These are phyloP conservation scores for Perodicticus potto DNA, from an alignment of 2,797 vertebrate species.

Conservation along the genomic window DNA sequence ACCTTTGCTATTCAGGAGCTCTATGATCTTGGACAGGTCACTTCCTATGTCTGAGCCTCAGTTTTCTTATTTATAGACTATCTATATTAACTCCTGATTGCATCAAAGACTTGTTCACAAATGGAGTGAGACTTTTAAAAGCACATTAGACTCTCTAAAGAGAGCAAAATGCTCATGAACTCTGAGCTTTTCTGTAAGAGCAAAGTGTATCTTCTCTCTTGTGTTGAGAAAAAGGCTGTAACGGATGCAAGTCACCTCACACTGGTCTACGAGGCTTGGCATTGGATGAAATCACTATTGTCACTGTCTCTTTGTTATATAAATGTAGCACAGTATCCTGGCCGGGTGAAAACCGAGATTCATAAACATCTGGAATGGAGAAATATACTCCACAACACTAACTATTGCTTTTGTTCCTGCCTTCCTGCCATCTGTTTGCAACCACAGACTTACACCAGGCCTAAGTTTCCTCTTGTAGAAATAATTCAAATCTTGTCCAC, in stretches of 20 bases:
- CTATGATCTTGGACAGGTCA: neutral
- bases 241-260: fast-evolving
- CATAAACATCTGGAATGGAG: neutral
- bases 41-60: neutral
- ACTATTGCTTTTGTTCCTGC: neutral
- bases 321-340: fast-evolving
- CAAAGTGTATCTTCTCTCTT: neutral
- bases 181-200: neutral
- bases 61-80: neutral
- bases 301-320: neutral
- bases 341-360: neutral
- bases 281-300: fast-evolving
- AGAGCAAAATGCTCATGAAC: neutral
- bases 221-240: neutral
- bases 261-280: neutral
- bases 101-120: neutral
- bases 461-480: neutral
- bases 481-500: neutral
- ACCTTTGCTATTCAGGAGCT: fast-evolving
- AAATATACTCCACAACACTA: neutral
- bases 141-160: too few relatives aligned
- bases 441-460: neutral
- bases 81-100: neutral
- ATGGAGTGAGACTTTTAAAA: neutral
- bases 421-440: neutral